phyloP scores from a whole-genome alignment of 2,113 vertebrate genomes.

The Thamnaconus septentrionalis region DNA sequence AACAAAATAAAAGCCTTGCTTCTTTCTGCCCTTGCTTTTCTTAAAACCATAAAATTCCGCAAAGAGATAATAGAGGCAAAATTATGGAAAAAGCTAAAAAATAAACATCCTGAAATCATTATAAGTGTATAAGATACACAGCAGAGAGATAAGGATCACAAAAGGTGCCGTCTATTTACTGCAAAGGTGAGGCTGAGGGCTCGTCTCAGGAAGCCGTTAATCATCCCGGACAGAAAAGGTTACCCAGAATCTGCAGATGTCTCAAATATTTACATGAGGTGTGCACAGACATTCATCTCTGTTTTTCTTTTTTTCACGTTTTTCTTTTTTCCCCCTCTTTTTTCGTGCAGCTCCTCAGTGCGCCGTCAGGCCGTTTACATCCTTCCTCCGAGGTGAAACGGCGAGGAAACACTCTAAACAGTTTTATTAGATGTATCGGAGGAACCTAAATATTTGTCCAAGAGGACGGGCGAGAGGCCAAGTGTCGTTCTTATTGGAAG shows the following conservation, averaged over 20 bases:
- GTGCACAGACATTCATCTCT: constrained; percentile 82
- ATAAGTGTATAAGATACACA: not conserved
- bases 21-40: no score
- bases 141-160: constrained; percentile 5
- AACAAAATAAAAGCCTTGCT: no score
- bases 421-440: constrained; percentile 87
- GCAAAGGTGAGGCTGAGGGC: constrained; percentile 47
- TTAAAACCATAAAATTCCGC: no score
- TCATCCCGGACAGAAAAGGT: constrained; percentile 78
- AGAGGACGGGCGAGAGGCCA: constrained; percentile 65
- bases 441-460: constrained; percentile 90
- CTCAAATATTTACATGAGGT: constrained; percentile 97
- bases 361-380: constrained; percentile 73
- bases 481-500: constrained; percentile 66
- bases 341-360: constrained; percentile 13
- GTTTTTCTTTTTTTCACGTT: constrained; percentile 74
- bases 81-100: no score
- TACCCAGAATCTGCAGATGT: constrained; percentile 83
- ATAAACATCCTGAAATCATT: no score
- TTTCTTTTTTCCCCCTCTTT: constrained; percentile 73
- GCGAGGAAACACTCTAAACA: constrained; percentile 84
- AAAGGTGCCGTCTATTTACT: constrained; percentile 35
- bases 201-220: constrained; percentile 81
- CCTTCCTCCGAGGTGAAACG: constrained; percentile 86
- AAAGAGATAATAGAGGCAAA: no score